phyloP scores from a whole-genome alignment of 1,140 invertebrate species.

The Eumaeus atala region DNA sequence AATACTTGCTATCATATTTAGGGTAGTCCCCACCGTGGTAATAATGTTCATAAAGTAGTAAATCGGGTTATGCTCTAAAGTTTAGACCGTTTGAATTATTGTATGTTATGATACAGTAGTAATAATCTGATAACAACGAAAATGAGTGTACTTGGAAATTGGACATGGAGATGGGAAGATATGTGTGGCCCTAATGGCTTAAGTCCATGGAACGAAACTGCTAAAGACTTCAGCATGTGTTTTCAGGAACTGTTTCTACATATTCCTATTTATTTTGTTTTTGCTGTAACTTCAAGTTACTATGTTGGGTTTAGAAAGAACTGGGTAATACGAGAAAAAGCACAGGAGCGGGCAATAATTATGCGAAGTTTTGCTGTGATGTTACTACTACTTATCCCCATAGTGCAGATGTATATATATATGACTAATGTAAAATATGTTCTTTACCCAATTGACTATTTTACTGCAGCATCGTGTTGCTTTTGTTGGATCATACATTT shows the following conservation, averaged over 20 bases:
- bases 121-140: constrained; percentile 6
- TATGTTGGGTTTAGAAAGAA: constrained; percentile 80
- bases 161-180: constrained; percentile 81
- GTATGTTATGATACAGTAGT: constrained; percentile 1
- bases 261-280: constrained; percentile 80
- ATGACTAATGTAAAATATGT: constrained; percentile 61
- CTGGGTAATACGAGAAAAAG: constrained; percentile 73
- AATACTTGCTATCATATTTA: no score
- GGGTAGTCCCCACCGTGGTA: no score
- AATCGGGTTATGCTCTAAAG: no score
- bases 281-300: constrained; percentile 84
- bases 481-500: constrained; percentile 87
- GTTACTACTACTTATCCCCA: constrained; percentile 78
- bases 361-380: constrained; percentile 78
- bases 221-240: constrained; percentile 84
- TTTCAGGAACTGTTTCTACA: constrained; percentile 86
- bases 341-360: constrained; percentile 77
- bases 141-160: constrained; percentile 26
- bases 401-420: constrained; percentile 78
- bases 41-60: no score
- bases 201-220: constrained; percentile 77
- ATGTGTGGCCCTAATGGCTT: constrained; percentile 81
- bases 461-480: constrained; percentile 79
- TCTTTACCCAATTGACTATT: constrained; percentile 79
- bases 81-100: no score